Evolutionary conservation across 2,888 invertebrate species (phyloP), one percentile per base, ranked within the genome.

Genomic region (Drosophila mercatorum): DNA sequence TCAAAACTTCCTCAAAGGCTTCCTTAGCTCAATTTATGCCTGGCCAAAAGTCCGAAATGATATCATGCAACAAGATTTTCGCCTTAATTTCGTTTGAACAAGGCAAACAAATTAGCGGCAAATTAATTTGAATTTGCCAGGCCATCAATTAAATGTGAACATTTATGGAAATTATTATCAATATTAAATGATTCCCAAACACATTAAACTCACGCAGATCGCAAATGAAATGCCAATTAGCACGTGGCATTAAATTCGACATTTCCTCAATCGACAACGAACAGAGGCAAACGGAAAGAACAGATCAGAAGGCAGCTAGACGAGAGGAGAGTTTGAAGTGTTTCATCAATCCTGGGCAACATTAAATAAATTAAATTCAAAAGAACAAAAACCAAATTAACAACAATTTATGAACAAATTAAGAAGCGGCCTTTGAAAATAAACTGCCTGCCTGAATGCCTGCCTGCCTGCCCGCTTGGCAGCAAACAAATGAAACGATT

Each of bases 351-450:
- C 86, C 75, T 75, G 57, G 14, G 66, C 55, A 44, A 75, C 80
- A 80, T 88, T 72, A 72, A 77, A 88, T 85, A 84, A 88, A 88
- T 89, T 77, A 71, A 82, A 85, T 71, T 82, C 80, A 75, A 89
- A 88, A 82, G 76, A 84, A 87, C 81, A 64, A 74, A 81, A 53
- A 52, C 69, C 58, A 63, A 87, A 84, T 76, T 68, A 89, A 78
- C 71, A 79, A 66, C 70, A 88, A 88, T 89, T 84, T 89, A 88
- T 89, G 83, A 89, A 89, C 83, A 82, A 88, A 89, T 84, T 84
- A 84, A 68, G 60, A 80, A 68, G 58, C 62, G 63, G 63, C 56
- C 83, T 88, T 88, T 82, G 76, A 83, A 83, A 88, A 88, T 86
- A 88, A 87, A 84, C 79, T 78, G 56, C 31, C 41, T 51, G 72